A percentile compares a stretch with the other conserved stretches of the same genome.
Conservation (phyloP, 2,113 vertebrate species). For the Muntiacus reevesi region DNA sequence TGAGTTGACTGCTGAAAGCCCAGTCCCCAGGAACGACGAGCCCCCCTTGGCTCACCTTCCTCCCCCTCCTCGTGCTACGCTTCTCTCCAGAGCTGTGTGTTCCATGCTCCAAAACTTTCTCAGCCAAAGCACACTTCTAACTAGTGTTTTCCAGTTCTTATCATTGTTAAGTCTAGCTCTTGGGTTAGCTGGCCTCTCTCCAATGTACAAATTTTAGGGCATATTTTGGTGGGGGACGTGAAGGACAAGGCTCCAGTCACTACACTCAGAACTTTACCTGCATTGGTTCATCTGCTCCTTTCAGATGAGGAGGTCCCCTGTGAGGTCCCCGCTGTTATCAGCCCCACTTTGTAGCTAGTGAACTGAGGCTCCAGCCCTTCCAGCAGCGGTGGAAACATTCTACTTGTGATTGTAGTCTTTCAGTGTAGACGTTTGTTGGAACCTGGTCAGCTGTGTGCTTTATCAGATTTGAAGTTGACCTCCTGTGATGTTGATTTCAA, state of each 20-base stretch:
- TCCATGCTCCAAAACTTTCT: neutral
- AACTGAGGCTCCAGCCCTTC: neutral
- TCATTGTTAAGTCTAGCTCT: neutral
- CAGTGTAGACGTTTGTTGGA: neutral
- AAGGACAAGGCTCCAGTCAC: neutral
- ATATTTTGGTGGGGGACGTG: neutral
- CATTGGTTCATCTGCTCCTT: too few relatives aligned
- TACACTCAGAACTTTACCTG: accelerated
- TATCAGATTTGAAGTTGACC: neutral
- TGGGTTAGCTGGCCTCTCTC: neutral
- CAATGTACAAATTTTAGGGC: neutral
- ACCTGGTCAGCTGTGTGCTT: neutral
- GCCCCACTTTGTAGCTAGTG: neutral
- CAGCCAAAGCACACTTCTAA: neutral
- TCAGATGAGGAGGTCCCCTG: neutral
- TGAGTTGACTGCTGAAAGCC: neutral
- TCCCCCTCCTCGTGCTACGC: neutral
- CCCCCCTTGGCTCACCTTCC: neutral
- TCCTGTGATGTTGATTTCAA: neutral
- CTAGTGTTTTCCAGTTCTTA: neutral
- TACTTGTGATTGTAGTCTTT: too few relatives aligned
- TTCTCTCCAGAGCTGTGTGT: neutral
- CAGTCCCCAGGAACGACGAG: neutral
- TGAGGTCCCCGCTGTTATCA: too few relatives aligned
- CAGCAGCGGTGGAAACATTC: neutral